Conservation (phyloP, 2,797 vertebrate species). For the Lacerta viridis region DNA sequence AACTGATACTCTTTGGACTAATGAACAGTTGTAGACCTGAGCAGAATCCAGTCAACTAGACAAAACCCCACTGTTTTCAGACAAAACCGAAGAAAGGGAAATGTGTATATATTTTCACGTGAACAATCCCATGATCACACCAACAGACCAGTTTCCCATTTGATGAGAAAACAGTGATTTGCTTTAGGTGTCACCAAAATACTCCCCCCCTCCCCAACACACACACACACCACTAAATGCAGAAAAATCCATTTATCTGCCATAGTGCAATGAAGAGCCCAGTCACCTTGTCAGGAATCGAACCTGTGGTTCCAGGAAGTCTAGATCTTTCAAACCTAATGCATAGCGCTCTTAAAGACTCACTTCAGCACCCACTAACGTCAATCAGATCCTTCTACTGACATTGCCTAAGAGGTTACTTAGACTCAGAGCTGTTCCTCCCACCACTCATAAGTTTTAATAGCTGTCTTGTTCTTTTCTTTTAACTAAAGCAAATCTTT, state of each 20-base stretch:
- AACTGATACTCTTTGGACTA: background rate
- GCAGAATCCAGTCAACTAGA: background rate
- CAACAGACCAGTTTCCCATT: background rate
- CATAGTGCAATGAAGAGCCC: constrained; percentile 7
- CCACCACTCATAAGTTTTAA: background rate
- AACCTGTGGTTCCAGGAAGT: constrained; percentile 37
- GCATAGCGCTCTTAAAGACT: background rate
- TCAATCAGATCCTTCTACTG: constrained; percentile 28
- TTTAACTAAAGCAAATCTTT: constrained; percentile 33
- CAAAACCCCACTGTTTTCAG: background rate
- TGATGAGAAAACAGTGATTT: background rate
- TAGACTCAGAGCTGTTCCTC: constrained; percentile 35
- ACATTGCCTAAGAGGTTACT: constrained; percentile 35
- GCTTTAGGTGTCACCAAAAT: background rate
- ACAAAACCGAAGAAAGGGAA: background rate
- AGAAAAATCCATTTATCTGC: constrained; percentile 47
- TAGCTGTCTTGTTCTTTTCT: background rate
- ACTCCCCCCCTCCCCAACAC: background rate
- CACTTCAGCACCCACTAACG: constrained; percentile 17
- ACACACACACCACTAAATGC: background rate
- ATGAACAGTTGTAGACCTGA: background rate
- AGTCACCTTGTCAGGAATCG: constrained; percentile 36
- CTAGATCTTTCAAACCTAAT: constrained; percentile 31
- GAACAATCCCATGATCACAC: background rate
- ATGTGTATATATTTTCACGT: background rate